These are phyloP conservation scores for Cyclophora albipunctata DNA, from an alignment of 2,888 invertebrate genomes.

Conservation along the genomic window DNA sequence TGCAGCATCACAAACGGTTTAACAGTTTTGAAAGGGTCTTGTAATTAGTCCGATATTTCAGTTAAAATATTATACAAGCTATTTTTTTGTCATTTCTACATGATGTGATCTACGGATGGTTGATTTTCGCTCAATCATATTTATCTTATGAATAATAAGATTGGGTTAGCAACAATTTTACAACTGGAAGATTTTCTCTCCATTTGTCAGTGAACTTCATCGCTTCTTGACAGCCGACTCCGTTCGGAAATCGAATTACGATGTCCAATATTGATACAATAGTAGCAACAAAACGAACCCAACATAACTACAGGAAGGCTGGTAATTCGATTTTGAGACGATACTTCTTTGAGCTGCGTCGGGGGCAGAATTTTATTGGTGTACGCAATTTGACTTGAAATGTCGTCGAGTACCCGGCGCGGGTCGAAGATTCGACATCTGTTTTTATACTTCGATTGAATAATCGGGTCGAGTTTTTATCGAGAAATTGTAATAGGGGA, in stretches of 20 bases:
- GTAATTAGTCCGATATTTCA: neutral
- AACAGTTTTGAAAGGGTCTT: constrained; percentile 1
- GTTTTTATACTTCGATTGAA: constrained; percentile 1
- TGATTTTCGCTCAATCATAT: too few species aligned
- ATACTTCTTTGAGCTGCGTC: constrained; percentile 31
- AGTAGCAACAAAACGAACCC: constrained; percentile 55
- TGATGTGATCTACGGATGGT: too few species aligned
- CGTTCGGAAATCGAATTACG: constrained; percentile 57
- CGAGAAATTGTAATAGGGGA: too few species aligned
- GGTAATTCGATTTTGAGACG: constrained; percentile 48
- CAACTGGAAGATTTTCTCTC: too few species aligned
- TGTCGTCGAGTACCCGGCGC: neutral
- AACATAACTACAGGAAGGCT: constrained; percentile 45
- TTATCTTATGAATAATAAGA: too few species aligned
- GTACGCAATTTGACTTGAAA: constrained; percentile 11
- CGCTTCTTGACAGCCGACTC: constrained; percentile 36
- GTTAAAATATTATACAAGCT: neutral
- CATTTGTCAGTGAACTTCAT: too few species aligned
- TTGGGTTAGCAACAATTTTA: too few species aligned
- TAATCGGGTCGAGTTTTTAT: too few species aligned
- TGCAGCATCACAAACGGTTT: constrained; percentile 10
- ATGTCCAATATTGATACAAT: constrained; percentile 67
- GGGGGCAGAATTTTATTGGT: constrained; percentile 21
- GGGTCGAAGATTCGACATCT: constrained; percentile 18
- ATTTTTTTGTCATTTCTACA: constrained; percentile 30